These are phyloP conservation scores for Oceanodroma tethys DNA, from an alignment of 2,113 vertebrate species.

Conservation along the genomic window DNA sequence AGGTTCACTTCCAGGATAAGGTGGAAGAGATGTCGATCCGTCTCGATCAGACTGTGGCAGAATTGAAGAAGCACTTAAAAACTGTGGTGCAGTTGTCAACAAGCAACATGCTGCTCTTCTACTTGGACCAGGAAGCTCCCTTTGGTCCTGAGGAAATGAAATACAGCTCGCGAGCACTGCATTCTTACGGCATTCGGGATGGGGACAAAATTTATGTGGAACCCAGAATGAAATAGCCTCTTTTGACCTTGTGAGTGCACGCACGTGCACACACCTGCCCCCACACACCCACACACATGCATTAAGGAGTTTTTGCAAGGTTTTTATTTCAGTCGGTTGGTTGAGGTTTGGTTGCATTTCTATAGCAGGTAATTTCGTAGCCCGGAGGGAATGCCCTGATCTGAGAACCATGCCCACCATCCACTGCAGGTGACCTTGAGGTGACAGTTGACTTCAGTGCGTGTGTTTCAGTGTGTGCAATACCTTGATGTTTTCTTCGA, in stretches of 20 bases:
- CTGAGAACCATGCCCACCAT: conserved; percentile 20
- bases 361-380: conserved; percentile 41
- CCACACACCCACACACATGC: conserved; percentile 42
- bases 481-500: conserved; percentile 47
- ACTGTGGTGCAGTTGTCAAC: conserved; percentile 84
- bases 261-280: not conserved
- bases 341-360: conserved; percentile 61
- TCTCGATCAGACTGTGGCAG: conserved; percentile 92
- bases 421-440: conserved; percentile 38
- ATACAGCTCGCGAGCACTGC: conserved; percentile 85
- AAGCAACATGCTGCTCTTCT: conserved; percentile 89
- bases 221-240: conserved; percentile 82
- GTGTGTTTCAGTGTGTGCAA: conserved; percentile 52
- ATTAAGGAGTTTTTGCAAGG: conserved; percentile 60
- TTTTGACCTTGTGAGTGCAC: conserved; percentile 25
- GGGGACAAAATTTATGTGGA: conserved; percentile 94
- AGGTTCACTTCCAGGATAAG: conserved; percentile 88
- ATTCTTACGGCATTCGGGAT: conserved; percentile 92
- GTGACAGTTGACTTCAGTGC: conserved; percentile 25
- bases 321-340: conserved; percentile 50
- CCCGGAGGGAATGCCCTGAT: conserved; percentile 39
- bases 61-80: conserved; percentile 89
- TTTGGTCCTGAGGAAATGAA: conserved; percentile 92
- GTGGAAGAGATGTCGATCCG: conserved; percentile 86
- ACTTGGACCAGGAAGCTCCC: conserved; percentile 86